A percentile compares a stretch with the other conserved stretches of the same genome.
phyloP scores from a whole-genome alignment of 2,113 vertebrate genomes.

The Micromys minutus region DNA sequence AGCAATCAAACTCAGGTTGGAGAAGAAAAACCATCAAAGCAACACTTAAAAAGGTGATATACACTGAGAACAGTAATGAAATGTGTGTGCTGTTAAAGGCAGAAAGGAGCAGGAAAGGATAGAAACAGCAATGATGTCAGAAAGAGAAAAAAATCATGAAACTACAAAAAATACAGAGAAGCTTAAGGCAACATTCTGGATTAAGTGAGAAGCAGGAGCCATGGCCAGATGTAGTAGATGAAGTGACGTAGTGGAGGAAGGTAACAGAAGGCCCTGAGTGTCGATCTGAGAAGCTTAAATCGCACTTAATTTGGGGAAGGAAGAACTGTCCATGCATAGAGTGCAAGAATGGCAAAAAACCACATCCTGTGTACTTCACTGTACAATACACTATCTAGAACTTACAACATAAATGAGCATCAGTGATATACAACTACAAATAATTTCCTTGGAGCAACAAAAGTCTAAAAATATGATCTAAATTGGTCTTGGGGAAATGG shows the following conservation, averaged over 20 bases:
- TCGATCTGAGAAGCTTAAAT: neutral
- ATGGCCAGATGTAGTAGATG: neutral
- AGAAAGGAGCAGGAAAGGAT: neutral
- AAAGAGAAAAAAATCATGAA: slow-evolving; percentile 31
- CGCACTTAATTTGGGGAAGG: neutral
- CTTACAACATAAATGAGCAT: neutral
- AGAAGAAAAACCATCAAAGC: neutral
- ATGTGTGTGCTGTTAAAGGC: neutral
- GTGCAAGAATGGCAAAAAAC: neutral
- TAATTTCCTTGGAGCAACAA: neutral
- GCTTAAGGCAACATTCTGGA: slow-evolving; percentile 5
- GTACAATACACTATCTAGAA: neutral
- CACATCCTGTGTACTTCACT: neutral
- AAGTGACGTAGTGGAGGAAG: neutral
- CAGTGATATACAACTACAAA: neutral
- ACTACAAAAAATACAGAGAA: neutral
- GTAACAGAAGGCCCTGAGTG: neutral
- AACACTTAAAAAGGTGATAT: neutral
- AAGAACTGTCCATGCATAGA: neutral
- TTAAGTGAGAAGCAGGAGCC: neutral
- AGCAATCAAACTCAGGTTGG: neutral
- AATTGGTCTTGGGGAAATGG: neutral
- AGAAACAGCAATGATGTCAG: slow-evolving; percentile 20
- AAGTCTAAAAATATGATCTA: slow-evolving; percentile 16
- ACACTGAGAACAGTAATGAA: neutral